A percentile compares a stretch with the other conserved stretches of the same genome.
These are phyloP conservation scores for Anthrax anthrax DNA, from an alignment of 2,888 invertebrate species.

Conservation along the genomic window DNA sequence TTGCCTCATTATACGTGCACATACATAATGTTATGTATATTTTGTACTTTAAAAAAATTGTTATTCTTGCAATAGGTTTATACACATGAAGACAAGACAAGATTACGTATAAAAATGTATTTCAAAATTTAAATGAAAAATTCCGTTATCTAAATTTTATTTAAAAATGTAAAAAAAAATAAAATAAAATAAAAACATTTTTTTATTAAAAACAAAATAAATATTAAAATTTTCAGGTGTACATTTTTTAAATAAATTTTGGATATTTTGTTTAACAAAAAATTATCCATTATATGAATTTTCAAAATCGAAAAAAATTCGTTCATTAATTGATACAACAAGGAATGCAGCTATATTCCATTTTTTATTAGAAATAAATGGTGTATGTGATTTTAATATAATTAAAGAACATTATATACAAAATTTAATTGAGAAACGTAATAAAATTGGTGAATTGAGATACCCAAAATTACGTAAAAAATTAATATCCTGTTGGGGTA, in stretches of 20 bases:
- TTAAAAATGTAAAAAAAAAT: too few relatives aligned
- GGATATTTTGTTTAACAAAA: constrained; percentile 42
- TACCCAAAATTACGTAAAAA: constrained; percentile 53
- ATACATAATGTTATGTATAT: too few relatives aligned
- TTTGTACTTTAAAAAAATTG: too few relatives aligned
- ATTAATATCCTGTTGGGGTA: constrained; percentile 58
- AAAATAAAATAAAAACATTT: too few relatives aligned
- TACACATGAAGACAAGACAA: too few relatives aligned
- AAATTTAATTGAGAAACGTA: constrained; percentile 40
- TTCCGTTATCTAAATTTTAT: too few relatives aligned
- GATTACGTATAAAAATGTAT: too few relatives aligned
- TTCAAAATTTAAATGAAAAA: too few relatives aligned
- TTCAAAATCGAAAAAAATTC: constrained; percentile 44
- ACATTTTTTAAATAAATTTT: constrained; percentile 39
- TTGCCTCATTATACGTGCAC: too few relatives aligned
- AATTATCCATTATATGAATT: constrained; percentile 46
- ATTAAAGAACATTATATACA: constrained; percentile 37
- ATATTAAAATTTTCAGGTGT: constrained; percentile 42
- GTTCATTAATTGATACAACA: constrained; percentile 55
- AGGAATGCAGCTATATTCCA: constrained; percentile 61
- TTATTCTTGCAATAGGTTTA: too few relatives aligned
- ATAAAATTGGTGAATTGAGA: constrained; percentile 41
- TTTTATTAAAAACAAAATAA: too few relatives aligned
- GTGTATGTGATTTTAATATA: constrained; percentile 40
- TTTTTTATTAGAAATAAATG: constrained; percentile 50